Percentiles rank a stretch among this genome's conserved stretches.
Conservation (phyloP, 2,797 vertebrate species). For the Gobio occitaniae region DNA sequence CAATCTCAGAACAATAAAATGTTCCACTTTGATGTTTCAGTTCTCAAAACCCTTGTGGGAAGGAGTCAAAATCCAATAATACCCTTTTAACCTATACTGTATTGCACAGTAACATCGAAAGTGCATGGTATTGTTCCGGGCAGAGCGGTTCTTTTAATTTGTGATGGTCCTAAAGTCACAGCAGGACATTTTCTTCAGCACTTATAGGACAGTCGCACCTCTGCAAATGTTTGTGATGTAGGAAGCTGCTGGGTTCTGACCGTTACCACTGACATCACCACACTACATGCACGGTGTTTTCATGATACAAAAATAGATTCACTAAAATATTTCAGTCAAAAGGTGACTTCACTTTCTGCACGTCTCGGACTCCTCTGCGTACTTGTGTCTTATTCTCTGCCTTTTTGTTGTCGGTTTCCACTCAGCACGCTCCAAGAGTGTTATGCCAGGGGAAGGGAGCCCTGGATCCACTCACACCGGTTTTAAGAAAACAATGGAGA, state of each 20-base stretch:
- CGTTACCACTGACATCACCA: constrained; percentile 63
- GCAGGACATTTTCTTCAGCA: background rate
- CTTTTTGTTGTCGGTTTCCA: constrained; percentile 50
- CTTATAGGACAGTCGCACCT: constrained; percentile 57
- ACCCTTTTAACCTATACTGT: background rate
- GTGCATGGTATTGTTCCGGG: background rate
- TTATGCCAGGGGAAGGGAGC: constrained; percentile 83
- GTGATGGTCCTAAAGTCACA: background rate
- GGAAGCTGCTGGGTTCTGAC: constrained; percentile 66
- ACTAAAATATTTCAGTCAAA: background rate
- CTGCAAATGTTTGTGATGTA: constrained; percentile 53
- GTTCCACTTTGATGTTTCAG: constrained; percentile 25
- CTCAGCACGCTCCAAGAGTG: constrained; percentile 88
- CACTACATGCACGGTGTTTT: background rate
- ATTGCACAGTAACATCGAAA: background rate
- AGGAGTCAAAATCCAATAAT: constrained; percentile 4
- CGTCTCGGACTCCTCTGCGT: background rate
- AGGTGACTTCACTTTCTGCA: background rate
- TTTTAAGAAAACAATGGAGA: constrained; percentile 78
- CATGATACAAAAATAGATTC: constrained; percentile 55
- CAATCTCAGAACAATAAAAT: background rate
- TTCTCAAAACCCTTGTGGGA: background rate
- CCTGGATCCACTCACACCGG: constrained; percentile 56
- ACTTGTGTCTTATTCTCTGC: background rate
- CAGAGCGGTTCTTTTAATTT: background rate